Evolutionary conservation across 2,888 invertebrate genomes (phyloP), one percentile per base, ranked within the genome.

Genomic region (Gordius sp.): DNA sequence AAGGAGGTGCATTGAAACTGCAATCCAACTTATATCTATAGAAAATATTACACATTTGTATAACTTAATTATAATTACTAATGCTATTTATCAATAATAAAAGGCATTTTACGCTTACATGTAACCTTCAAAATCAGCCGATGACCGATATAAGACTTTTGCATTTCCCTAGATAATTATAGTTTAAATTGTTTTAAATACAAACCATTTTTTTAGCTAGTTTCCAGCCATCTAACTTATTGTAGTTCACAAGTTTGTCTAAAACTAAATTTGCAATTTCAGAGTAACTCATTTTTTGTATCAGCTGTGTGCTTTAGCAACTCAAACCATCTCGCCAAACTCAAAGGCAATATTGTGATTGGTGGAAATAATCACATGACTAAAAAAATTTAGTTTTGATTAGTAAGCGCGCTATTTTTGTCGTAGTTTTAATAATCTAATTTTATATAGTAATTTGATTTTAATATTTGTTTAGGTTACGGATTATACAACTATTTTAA

Each of bases 11-110:
- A 47, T n/a, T n/a, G n/a, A 47, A 20, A 4, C 20, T 8, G 47
- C 47, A 47, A 18, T 47, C 47, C 23, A 47, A 47, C 20, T 47
- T 47, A 20, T 47, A 47, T 47, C 47, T 47, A 47, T n/a, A 47
- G 20, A 47, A 47, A 18, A 8, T 33, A 33, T 33, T 33, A 33
- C 8, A 33, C n/a, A 33, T 13, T 33, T 33, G 8, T 33, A 13
- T 33, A 33, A n/a, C 39, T n/a, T 33, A 33, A 8, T 13, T 33
- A 33, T 13, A 33, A 33, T 33, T 33, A 33, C n/a, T 33, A 13
- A 13, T 13, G n/a, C 39, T n/a, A 13, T 13, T n/a, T n/a, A 33
- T 13, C n/a, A 33, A 33, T 13, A 33, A 33, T 33, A 47, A 47
- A 20, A n/a, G 4, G 8, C 20, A 47, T 47, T 4, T 47, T 4